phyloP scores from a whole-genome alignment of 1,140 invertebrate genomes.

The Eubasilissa regina region DNA sequence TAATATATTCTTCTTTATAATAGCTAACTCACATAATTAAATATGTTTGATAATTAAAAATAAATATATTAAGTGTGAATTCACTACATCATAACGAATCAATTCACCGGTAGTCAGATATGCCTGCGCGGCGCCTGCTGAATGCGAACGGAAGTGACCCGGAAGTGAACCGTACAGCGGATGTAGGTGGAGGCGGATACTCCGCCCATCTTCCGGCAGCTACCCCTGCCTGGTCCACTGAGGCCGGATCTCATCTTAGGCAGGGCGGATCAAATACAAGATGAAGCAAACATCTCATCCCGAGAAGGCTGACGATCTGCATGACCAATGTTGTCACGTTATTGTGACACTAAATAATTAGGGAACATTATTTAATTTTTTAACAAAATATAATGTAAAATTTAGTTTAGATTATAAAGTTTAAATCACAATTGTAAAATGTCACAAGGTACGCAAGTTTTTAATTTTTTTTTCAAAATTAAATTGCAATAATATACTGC shows the following conservation, averaged over 20 bases:
- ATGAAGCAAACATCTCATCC: conserved; percentile 11
- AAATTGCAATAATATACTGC: no score
- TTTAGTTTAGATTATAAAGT: no score
- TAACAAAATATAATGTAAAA: no score
- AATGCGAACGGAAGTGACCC: conserved; percentile 24
- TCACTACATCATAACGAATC: background rate
- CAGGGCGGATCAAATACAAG: background rate
- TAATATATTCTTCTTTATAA: no score
- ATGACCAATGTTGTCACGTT: no score
- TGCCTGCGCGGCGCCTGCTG: conserved; percentile 1
- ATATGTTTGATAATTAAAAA: no score
- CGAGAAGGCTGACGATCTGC: background rate
- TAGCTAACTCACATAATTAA: no score
- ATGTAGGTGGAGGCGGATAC: conserved; percentile 20
- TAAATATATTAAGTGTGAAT: background rate
- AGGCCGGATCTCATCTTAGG: conserved; percentile 3
- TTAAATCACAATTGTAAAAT: no score
- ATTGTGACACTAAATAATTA: no score
- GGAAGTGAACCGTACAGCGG: conserved; percentile 39
- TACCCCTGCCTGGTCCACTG: conserved; percentile 19
- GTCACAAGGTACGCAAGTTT: no score
- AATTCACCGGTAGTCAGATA: background rate
- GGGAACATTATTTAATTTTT: no score
- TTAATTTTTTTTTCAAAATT: no score
- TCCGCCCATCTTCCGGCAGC: conserved; percentile 32